Base-by-base conservation (phyloP, 2,888 invertebrate species). In the Nineta flava region DNA sequence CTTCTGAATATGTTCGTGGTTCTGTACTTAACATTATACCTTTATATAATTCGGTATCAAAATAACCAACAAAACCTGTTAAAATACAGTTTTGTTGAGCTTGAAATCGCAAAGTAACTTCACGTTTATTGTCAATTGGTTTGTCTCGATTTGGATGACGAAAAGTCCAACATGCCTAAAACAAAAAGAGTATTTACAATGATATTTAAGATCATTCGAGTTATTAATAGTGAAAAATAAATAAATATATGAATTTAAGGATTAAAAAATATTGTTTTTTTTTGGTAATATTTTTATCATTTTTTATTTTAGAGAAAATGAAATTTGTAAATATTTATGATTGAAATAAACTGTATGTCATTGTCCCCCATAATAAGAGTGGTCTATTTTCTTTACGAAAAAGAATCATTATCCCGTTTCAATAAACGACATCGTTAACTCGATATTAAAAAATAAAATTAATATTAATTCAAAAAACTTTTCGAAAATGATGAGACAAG, bases 61-160 rank as follows among this genome's bases (percentile, higher is more conserved):
- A 99, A 66, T 92, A 99, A 5, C 99, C 99, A 21, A 87, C 88
- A 67, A 99, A 90, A 2, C 96, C 99, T 62, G 94, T 93, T 56
- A 96, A 69, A 2, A 93, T 78, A 62, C 83, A 81, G 61, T 91
- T 84, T 58, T 83, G 78, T 31, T 73, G 64, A 2, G 81, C 80
- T 13, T 71, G 66, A 69, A 93, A 96, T 21, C 71, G 72, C 12
- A 86, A 64, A 2, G 72, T 71, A 46, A 73, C 76, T 60, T 78
- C 83, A 47, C 95, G 76, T 46, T 79, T 75, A 65, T 95, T 94
- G 60, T 86, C 83, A 45, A 68, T 68, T 1, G 50, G 57, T 51
- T 69, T 63, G 74, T 77, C 78, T 65, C 65, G 76, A 60, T 93
- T 92, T 3, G 99, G 97, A 73, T 99, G 99, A 44, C 73, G 69